Base-by-base conservation (phyloP, 2,797 vertebrate species). In the Chrysocyon brachyurus region DNA sequence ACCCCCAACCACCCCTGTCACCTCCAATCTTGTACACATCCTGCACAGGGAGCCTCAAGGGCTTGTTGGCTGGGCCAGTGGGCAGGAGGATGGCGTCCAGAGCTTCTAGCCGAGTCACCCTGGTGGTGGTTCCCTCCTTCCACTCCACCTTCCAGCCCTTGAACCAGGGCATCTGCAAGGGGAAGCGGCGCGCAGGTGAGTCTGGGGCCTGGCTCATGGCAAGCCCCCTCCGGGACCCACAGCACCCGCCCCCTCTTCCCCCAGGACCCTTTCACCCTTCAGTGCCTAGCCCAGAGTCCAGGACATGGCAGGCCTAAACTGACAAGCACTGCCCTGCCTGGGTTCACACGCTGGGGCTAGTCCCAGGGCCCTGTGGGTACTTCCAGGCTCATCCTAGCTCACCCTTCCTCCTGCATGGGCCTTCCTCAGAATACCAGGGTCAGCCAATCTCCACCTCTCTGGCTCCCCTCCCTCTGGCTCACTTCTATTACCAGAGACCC, bases 11-110 rank as follows among this genome's bases (percentile, higher is more conserved):
- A 40, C 28, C 26, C 33, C 31, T 21, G 97, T 97, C 95, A 98
- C 98, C 98, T 90, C 98, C 98, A 40, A 98, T 99, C 85, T 98
- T 99, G 97, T 98, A 99, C 59, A 98, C 98, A 1, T 99, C 98
- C 97, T 98, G 98, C 82, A 99, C 95, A 59, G 98, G 98, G 54
- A 99, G 97, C 66, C 98, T 98, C 15, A 98, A 98, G 22, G 98
- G 91, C 90, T 98, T 99, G 95, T 97, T 97, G 19, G 97, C 96
- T 11, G 94, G 97, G 9, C 96, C 94, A 26, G 89, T 87, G 4
- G 98, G 96, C 9, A 95, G 97, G 36, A 98, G 52, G 66, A 98
- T 97, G 16, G 96, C 92, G 31, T 98, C 98, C 78, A 98, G 91
- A 52, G 97, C 97, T 57, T 98, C 98, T 31, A 98, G 92, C 24